Evolutionary conservation across 2,888 invertebrate species (phyloP).

Genomic region (Drosophila niveifrons): DNA sequence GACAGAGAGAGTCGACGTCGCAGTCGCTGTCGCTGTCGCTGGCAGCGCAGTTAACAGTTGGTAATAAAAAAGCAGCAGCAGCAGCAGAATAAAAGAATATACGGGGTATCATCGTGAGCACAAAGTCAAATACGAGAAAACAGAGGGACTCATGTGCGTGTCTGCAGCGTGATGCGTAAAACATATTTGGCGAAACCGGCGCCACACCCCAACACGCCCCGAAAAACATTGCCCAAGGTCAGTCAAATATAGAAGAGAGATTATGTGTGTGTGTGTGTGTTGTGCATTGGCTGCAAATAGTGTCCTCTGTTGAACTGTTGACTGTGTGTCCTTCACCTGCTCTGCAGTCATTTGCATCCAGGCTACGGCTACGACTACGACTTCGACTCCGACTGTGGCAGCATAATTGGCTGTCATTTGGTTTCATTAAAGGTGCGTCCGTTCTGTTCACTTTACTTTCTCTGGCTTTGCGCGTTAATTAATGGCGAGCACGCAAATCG

Average conservation of each 20-base stretch:
- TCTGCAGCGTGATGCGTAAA: conserved; percentile 23
- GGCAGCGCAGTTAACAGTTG: conserved; percentile 28
- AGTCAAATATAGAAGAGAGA: conserved; percentile 7
- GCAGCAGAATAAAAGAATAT: background rate
- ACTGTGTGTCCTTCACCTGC: conserved; percentile 28
- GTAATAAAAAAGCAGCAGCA: conserved; percentile 9
- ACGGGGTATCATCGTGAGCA: conserved; percentile 22
- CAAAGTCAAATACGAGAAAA: conserved; percentile 6
- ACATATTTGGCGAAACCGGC: conserved; percentile 35
- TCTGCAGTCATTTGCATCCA: conserved; percentile 14
- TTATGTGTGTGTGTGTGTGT: conserved; percentile 10
- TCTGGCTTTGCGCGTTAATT: conserved; percentile 54
- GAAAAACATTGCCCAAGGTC: conserved; percentile 41
- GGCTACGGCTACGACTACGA: background rate
- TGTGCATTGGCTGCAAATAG: conserved; percentile 18
- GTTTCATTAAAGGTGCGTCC: conserved; percentile 27
- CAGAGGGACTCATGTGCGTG: conserved; percentile 3
- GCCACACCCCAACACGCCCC: conserved; percentile 44
- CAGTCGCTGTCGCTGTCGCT: conserved; percentile 47
- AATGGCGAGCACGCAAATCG: conserved; percentile 65
- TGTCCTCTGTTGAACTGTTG: conserved; percentile 47
- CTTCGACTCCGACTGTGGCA: background rate
- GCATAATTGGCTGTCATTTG: conserved; percentile 29
- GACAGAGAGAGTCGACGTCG: background rate
- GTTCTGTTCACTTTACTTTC: background rate